A percentile compares a stretch with the other conserved stretches of the same genome.
These are phyloP conservation scores for Lasioglossum pauxillum DNA, from an alignment of 2,888 invertebrate species.

Conservation along the genomic window DNA sequence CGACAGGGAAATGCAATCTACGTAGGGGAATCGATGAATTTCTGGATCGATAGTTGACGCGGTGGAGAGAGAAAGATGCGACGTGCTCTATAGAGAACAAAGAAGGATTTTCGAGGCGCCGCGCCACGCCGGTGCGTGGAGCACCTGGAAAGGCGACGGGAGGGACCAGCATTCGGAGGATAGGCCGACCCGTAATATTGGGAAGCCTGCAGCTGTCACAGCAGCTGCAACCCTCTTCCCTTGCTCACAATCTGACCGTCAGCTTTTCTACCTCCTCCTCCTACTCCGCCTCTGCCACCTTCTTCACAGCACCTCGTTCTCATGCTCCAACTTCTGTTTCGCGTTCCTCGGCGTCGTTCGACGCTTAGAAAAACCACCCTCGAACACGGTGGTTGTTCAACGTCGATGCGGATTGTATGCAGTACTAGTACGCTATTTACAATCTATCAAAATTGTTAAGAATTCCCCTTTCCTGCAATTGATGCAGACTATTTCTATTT, in stretches of 20 bases:
- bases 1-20: not conserved
- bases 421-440: not conserved
- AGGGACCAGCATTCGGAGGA: constrained; percentile 70
- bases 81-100: constrained; percentile 51
- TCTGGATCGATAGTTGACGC: constrained; percentile 36
- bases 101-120: constrained; percentile 63
- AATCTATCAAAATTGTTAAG: not conserved
- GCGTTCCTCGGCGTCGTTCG: constrained; percentile 31
- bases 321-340: constrained; percentile 49
- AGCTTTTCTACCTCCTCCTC: constrained; percentile 68
- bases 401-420: not conserved
- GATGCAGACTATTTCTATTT: not conserved
- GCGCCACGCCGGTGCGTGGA: constrained; percentile 64
- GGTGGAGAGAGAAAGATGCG: constrained; percentile 8
- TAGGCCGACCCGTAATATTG: constrained; percentile 73
- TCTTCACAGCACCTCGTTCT: constrained; percentile 46
- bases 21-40: constrained; percentile 24
- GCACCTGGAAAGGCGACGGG: constrained; percentile 70
- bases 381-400: not conserved
- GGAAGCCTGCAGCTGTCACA: constrained; percentile 80
- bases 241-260: constrained; percentile 75
- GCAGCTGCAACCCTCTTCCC: constrained; percentile 78
- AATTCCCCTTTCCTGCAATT: not conserved
- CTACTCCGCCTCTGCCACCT: constrained; percentile 56
- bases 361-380: constrained; percentile 3